These are phyloP conservation scores for Phyllotreta cruciferae DNA, from an alignment of 2,888 invertebrate species.

Conservation along the genomic window DNA sequence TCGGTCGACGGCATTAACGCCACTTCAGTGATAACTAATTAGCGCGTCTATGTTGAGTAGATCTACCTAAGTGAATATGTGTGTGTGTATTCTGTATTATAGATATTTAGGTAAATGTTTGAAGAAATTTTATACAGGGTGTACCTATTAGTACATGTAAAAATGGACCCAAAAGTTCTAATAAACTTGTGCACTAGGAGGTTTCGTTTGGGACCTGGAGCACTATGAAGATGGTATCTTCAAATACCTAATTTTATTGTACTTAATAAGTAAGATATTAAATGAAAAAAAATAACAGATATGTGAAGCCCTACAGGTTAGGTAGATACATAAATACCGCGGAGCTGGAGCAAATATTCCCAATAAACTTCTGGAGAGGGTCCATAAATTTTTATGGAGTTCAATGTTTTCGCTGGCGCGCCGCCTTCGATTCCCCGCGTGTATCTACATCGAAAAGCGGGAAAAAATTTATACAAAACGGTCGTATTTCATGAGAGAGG, in stretches of 20 bases:
- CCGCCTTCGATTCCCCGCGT: slow-evolving; percentile 15
- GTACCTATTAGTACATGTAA: too few species aligned
- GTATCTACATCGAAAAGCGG: slow-evolving; percentile 33
- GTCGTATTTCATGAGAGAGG: slow-evolving; percentile 38
- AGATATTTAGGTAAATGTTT: too few species aligned
- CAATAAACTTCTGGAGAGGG: slow-evolving; percentile 21
- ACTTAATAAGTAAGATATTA: too few species aligned
- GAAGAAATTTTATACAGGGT: too few species aligned
- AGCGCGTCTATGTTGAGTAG: background rate
- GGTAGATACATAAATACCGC: slow-evolving; percentile 12
- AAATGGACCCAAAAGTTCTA: too few species aligned
- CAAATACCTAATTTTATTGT: too few species aligned
- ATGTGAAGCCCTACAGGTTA: background rate
- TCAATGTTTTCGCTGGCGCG: slow-evolving; percentile 24
- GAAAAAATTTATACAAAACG: slow-evolving; percentile 30
- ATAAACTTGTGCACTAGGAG: too few species aligned
- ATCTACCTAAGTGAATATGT: too few species aligned
- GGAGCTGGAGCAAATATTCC: slow-evolving; percentile 18
- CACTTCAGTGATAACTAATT: slow-evolving; percentile 4
- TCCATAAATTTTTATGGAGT: slow-evolving; percentile 26
- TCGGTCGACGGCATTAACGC: slow-evolving; percentile 17
- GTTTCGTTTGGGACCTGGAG: too few species aligned
- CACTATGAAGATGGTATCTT: too few species aligned
- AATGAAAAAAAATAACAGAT: background rate
- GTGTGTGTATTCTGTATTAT: too few species aligned